Conservation (phyloP, 2,888 invertebrate genomes). For the Epistrophe grossulariae region DNA sequence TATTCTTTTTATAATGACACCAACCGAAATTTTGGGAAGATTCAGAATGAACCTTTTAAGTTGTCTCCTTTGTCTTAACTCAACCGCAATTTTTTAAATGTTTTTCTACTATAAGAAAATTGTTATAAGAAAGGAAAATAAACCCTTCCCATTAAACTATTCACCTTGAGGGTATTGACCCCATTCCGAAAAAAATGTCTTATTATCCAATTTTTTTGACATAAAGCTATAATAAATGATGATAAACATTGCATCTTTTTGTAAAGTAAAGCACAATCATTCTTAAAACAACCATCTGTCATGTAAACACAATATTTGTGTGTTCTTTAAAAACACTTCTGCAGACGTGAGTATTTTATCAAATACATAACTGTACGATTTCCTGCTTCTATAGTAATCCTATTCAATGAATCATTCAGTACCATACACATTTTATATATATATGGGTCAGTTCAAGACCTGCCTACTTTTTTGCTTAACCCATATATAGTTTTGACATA, state of each 20-base stretch:
- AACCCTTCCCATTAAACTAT: background rate
- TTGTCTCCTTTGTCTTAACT: too few species aligned
- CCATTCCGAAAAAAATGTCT: background rate
- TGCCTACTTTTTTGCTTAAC: slow-evolving; percentile 40
- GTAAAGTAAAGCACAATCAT: background rate
- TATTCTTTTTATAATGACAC: too few species aligned
- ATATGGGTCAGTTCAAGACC: slow-evolving; percentile 26
- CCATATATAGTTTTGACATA: slow-evolving; percentile 30
- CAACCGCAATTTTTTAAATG: background rate
- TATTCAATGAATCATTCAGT: slow-evolving; percentile 25
- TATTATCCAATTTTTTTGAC: background rate
- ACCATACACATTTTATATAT: background rate
- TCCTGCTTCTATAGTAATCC: background rate
- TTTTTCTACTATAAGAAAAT: too few species aligned
- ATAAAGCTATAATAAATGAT: slow-evolving; percentile 13
- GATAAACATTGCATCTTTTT: slow-evolving; percentile 29
- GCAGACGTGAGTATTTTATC: slow-evolving; percentile 53
- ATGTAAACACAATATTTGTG: slow-evolving; percentile 52
- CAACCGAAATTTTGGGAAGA: too few species aligned
- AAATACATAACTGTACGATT: background rate
- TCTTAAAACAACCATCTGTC: slow-evolving; percentile 22
- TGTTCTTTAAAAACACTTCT: slow-evolving; percentile 54
- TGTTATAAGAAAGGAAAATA: too few species aligned
- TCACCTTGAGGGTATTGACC: background rate
- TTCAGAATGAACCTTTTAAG: too few species aligned